Evolutionary conservation across 1,140 invertebrate species (phyloP).

Genomic region (Stratiolaelaps scimitus): DNA sequence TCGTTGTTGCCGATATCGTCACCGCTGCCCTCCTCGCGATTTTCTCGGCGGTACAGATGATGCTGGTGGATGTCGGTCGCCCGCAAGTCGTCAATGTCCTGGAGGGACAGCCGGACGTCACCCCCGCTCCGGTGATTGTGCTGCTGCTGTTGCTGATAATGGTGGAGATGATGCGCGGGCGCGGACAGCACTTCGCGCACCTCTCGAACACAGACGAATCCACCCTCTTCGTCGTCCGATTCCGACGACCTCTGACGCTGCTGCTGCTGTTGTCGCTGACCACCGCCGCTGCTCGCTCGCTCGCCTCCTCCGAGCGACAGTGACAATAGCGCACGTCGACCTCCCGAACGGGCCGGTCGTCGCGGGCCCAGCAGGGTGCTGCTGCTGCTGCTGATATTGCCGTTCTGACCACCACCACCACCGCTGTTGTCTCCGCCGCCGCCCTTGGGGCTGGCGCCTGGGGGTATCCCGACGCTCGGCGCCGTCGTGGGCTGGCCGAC

Average conservation of each 20-base stretch:
- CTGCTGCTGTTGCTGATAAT: neutral
- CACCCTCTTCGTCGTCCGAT: slow-evolving; percentile 25
- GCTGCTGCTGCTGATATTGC: no score
- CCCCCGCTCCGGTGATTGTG: neutral
- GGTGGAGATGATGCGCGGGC: neutral
- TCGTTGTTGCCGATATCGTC: neutral
- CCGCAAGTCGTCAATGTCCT: no score
- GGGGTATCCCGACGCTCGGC: no score
- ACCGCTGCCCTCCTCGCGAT: neutral
- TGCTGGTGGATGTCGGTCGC: neutral
- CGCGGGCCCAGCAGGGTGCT: no score
- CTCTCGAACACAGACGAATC: slow-evolving; percentile 2
- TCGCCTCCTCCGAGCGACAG: slow-evolving; percentile 11
- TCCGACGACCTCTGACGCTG: slow-evolving; percentile 16
- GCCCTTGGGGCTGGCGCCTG: no score
- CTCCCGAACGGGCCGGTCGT: no score
- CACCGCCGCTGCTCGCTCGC: neutral
- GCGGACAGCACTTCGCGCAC: neutral
- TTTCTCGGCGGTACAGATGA: neutral
- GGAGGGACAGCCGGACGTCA: no score
- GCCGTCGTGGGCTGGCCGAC: no score
- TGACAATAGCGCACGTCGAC: neutral
- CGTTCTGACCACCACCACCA: no score
- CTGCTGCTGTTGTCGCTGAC: neutral
- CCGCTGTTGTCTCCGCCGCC: no score